Percentiles rank a stretch among this genome's conserved stretches.
Evolutionary conservation across 2,797 vertebrate genomes (phyloP).

Genomic region (Helicolenus hilgendorfi): DNA sequence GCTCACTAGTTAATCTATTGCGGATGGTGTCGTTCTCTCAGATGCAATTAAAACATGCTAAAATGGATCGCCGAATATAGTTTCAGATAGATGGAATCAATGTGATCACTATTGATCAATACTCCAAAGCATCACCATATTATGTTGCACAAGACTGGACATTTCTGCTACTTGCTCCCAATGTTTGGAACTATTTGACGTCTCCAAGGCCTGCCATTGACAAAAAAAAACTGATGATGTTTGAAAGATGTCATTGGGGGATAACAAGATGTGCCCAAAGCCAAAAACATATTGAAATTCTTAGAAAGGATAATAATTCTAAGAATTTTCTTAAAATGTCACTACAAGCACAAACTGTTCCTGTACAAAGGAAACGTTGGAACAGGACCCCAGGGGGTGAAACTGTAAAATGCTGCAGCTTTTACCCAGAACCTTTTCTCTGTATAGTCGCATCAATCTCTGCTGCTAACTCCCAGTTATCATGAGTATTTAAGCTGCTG

Average conservation of each 20-base stretch:
- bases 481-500: slow-evolving; percentile 25
- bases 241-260: not conserved
- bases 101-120: not conserved
- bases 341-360: not conserved
- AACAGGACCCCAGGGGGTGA: not conserved
- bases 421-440: not conserved
- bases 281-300: not conserved
- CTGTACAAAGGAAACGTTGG: not conserved
- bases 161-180: not conserved
- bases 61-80: too few relatives aligned
- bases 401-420: slow-evolving; percentile 10
- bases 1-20: too few relatives aligned
- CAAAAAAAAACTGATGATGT: not conserved
- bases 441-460: slow-evolving; percentile 25
- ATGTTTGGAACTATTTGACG: not conserved
- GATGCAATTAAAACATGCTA: fast-evolving
- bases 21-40: too few relatives aligned
- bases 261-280: not conserved
- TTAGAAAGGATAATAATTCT: not conserved
- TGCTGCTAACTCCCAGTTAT: not conserved
- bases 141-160: too few relatives aligned
- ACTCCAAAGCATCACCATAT: not conserved
- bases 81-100: not conserved
- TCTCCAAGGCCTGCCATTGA: fast-evolving
- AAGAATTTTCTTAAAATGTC: slow-evolving; percentile 7